Evolutionary conservation across 2,797 vertebrate genomes (phyloP), one percentile per base, ranked within the genome.

Genomic region (Rhyacichthys aspro): DNA sequence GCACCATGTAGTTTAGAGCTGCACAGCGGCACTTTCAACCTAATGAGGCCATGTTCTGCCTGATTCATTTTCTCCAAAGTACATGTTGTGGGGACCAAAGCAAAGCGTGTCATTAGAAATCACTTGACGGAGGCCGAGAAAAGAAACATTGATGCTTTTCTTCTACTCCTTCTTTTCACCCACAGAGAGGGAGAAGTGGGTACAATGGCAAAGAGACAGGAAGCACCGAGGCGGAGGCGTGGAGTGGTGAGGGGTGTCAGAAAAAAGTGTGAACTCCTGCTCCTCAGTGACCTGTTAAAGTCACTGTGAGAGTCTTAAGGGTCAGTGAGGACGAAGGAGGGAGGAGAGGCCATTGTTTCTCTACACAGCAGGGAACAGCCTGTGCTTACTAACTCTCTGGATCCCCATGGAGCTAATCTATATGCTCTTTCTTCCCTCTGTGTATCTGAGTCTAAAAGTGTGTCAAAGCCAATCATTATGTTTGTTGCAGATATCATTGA

Each of bases 51-150:
- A 69, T 87, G 88, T 88, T 79, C 80, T 63, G 80, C 83, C 78
- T 72, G 82, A 87, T 88, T 89, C 82, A 83, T 88, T 87, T 64
- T 72, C 79, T 88, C 80, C 70, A 82, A 91, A 91, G 85, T 89
- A 87, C 80, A 90, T 73, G 86, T 81, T 89, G 86, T 69, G 80
- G 72, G 74, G 67, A 84, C 68, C 3, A 74, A 78, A 80, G 73
- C 70, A 89, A 28, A 46, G 74, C 43, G 81, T 90, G 82, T 89
- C 86, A 90, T 90, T 90, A 89, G 88, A 92, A 90, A 88, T 88
- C 88, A 86, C 85, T 88, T 88, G 76, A 84, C 67, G 55, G 62
- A 67, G 70, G 78, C 70, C 69, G 63, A 55, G 79, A 86, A 88
- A 79, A 88, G 78, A 78, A 74, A 74, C 49, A 5, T 66, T 63